Conservation (phyloP, 1,140 invertebrate genomes). For the Phymastichus coffea region DNA sequence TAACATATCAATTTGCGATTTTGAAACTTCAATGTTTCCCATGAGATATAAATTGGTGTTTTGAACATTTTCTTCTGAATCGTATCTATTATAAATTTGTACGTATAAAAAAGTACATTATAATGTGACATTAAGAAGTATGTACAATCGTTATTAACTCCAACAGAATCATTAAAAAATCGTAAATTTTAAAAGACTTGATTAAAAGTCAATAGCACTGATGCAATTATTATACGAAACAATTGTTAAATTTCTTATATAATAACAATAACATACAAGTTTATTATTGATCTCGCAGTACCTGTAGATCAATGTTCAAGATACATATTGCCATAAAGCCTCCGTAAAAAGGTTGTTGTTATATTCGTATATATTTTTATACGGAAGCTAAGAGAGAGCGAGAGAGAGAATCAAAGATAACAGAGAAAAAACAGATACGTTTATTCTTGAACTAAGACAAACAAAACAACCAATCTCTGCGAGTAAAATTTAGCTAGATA, state of each 20-base stretch:
- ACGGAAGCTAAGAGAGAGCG: neutral
- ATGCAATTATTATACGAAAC: neutral
- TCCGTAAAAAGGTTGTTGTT: neutral
- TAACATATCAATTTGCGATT: no score
- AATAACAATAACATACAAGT: slow-evolving; percentile 8
- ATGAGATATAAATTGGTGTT: no score
- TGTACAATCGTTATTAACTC: no score
- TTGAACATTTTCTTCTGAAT: no score
- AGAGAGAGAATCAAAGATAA: neutral
- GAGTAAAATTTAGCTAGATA: no score
- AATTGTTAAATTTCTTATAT: slow-evolving; percentile 5
- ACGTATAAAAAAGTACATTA: no score
- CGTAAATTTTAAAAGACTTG: neutral
- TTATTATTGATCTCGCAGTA: slow-evolving; percentile 6
- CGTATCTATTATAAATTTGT: no score
- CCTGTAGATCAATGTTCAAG: slow-evolving; percentile 6
- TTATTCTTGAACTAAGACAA: no score
- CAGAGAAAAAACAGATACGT: no score
- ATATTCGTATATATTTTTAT: slow-evolving; percentile 23
- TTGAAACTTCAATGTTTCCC: no score
- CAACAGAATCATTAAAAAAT: neutral
- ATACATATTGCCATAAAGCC: slow-evolving; percentile 21
- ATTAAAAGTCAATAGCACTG: slow-evolving; percentile 1
- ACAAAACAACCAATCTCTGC: no score
- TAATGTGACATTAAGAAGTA: no score